Base-by-base conservation (phyloP, 1,140 invertebrate genomes). In the Lutraria rhynchaena region DNA sequence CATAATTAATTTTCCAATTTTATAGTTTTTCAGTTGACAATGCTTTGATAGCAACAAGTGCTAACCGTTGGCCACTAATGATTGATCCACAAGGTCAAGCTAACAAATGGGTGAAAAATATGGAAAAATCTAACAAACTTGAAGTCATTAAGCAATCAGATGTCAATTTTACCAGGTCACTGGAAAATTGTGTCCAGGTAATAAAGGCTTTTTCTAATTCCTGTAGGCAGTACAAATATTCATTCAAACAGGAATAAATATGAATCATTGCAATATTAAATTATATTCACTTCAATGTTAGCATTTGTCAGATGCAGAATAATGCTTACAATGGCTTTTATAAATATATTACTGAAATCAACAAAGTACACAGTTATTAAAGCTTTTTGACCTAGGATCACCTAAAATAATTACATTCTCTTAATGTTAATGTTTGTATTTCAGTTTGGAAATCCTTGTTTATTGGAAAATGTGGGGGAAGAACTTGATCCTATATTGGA, bases 31-130 rank as follows among this genome's bases (percentile, higher is more conserved):
- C 92, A n/a, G 86, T 92, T 35, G 91, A 93, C 83, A 93, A 92
- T 86, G 92, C 88, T 13, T 88, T 93, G 51, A 92, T 93, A 58
- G 89, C 90, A 37, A 88, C 81, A 29, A 89, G 78, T 83, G 88
- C 91, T 61, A 92, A 91, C 67, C 87, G 92, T 24, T 93, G 92
- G 91, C 92, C 92, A 7, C 83, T 93, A 58, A 92, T 92, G 90
- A 93, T 93, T 74, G 92, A 93, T 85, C 92, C 92, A 4, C 92
- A 93, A 82, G 89, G 87, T 65, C 92, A 93, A 84, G 92, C 92
- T 27, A 92, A 92, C 77, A 93, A 92, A 81, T 93, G 92, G 92
- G 89, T 93, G 29, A 92, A 92, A 83, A 93, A 93, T 73, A 91
- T 92, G 91, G 92, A 93, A 85, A 91, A 90, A 77, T 73, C 80